phyloP scores from a whole-genome alignment of 2,113 vertebrate species.

The Apistogramma diplotaenia region DNA sequence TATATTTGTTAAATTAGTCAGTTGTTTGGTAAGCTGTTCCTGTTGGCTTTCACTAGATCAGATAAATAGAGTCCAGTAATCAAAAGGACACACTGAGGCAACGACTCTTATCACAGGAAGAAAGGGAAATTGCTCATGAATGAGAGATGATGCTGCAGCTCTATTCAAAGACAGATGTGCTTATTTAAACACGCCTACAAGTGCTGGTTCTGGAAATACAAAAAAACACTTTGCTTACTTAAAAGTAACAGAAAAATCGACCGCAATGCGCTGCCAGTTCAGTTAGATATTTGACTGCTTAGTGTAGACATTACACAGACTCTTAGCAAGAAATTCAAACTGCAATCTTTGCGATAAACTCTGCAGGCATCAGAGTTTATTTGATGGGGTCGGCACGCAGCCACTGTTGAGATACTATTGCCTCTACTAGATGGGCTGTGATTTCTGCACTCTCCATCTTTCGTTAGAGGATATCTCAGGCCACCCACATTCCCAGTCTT shows the following conservation, averaged over 20 bases:
- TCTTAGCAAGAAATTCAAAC: constrained; percentile 15
- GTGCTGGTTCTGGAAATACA: not conserved
- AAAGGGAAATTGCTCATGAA: constrained; percentile 67
- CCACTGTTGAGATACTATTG: constrained; percentile 36
- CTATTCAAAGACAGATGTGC: constrained; percentile 32
- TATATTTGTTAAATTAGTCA: constrained; percentile 9
- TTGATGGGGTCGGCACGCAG: constrained; percentile 9
- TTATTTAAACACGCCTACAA: constrained; percentile 23
- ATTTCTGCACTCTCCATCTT: constrained; percentile 19
- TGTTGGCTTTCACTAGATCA: constrained; percentile 51
- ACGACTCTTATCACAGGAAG: constrained; percentile 71
- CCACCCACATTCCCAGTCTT: constrained; percentile 38
- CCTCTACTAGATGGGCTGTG: constrained; percentile 22
- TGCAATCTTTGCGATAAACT: constrained; percentile 14
- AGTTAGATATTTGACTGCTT: not conserved
- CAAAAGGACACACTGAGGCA: constrained; percentile 43
- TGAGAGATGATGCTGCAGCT: constrained; percentile 39
- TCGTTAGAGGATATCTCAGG: constrained; percentile 11
- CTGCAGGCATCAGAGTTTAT: constrained; percentile 52
- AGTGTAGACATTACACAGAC: constrained; percentile 6
- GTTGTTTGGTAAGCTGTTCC: constrained; percentile 19
- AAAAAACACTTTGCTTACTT: constrained; percentile 1
- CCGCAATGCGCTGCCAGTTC: not conserved
- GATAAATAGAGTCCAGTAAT: constrained; percentile 56
- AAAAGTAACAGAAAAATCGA: not conserved